phyloP scores from a whole-genome alignment of 1,140 invertebrate species.

The Luehdorfia chinensis region DNA sequence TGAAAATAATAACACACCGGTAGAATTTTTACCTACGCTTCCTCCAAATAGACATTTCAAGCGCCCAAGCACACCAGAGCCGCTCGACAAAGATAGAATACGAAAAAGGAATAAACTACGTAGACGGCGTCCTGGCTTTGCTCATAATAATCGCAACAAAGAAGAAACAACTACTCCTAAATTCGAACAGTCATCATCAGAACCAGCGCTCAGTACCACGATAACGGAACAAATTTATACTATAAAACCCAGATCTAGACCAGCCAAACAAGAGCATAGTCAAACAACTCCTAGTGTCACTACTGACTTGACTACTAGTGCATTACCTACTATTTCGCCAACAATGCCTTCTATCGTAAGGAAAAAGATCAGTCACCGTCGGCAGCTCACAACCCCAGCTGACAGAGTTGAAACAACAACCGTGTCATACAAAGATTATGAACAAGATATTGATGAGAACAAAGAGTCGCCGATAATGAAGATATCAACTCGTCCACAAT shows the following conservation, averaged over 20 bases:
- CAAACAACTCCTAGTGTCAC: constrained; percentile 62
- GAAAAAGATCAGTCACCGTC: constrained; percentile 51
- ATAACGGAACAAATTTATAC: constrained; percentile 54
- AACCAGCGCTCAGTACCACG: constrained; percentile 35
- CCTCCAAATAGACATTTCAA: constrained; percentile 71
- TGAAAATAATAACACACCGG: constrained; percentile 43
- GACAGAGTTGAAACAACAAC: constrained; percentile 60
- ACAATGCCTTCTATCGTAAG: constrained; percentile 65
- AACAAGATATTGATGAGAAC: constrained; percentile 36
- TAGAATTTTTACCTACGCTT: constrained; percentile 61
- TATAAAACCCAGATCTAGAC: constrained; percentile 53
- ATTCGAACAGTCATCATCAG: constrained; percentile 33
- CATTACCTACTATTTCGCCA: constrained; percentile 64
- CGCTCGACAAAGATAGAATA: constrained; percentile 55
- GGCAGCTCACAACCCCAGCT: constrained; percentile 43
- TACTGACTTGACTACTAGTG: constrained; percentile 70
- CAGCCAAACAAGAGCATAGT: constrained; percentile 47
- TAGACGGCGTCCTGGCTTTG: constrained; percentile 57
- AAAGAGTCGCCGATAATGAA: constrained; percentile 75
- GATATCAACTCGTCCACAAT: constrained; percentile 55
- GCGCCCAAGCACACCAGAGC: constrained; percentile 46
- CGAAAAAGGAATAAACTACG: constrained; percentile 68
- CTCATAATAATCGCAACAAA: constrained; percentile 38
- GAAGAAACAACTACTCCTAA: constrained; percentile 45
- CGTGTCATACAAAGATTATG: constrained; percentile 29